Conservation (phyloP, 2,888 invertebrate species). For the Acleris literana region DNA sequence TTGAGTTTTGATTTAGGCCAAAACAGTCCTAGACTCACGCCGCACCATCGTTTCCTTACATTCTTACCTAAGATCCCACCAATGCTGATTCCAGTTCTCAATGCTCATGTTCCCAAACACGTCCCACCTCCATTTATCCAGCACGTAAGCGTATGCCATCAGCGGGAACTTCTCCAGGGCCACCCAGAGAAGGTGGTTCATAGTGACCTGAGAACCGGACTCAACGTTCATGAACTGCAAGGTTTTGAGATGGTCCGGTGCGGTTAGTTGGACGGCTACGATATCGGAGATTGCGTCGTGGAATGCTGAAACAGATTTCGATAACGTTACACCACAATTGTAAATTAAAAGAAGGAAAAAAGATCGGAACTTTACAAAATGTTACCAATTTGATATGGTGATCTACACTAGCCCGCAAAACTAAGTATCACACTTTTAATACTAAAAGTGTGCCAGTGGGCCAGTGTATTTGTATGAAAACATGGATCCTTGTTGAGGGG, state of each 20-base stretch:
- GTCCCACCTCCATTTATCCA: constrained; percentile 78
- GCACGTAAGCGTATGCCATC: constrained; percentile 73
- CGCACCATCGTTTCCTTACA: no score
- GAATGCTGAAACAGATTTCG: constrained; percentile 71
- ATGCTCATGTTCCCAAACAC: constrained; percentile 65
- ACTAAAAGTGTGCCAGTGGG: no score
- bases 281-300: constrained; percentile 86
- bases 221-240: constrained; percentile 68
- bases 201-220: constrained; percentile 60
- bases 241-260: constrained; percentile 75
- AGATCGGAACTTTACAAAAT: no score
- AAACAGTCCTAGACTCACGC: no score
- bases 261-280: constrained; percentile 83
- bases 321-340: no score
- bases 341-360: no score
- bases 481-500: no score
- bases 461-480: no score
- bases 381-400: no score
- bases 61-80: constrained; percentile 74
- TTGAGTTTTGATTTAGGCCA: no score
- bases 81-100: constrained; percentile 72
- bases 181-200: constrained; percentile 74
- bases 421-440: no score
- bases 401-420: no score
- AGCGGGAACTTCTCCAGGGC: constrained; percentile 74